Conservation (phyloP, 2,113 vertebrate genomes). For the Stegostoma tigrinum region DNA sequence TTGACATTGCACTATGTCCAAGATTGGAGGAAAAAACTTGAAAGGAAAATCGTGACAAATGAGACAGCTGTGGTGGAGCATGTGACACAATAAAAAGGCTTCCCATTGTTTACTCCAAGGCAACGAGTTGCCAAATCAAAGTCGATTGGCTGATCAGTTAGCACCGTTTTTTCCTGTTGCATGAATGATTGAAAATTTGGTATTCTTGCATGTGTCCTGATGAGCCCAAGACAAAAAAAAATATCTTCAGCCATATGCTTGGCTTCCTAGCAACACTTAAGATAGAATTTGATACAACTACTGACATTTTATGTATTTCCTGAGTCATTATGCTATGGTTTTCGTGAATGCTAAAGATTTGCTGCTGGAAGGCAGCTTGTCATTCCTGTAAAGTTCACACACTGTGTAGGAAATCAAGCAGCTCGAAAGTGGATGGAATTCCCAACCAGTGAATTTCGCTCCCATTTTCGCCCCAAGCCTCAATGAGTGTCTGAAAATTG, state of each 20-base stretch:
- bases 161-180: not conserved
- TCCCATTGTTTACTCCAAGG: not conserved
- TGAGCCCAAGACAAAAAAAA: not conserved
- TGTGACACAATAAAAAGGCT: not conserved
- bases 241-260: not conserved
- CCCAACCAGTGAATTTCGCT: not conserved
- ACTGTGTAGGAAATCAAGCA: not conserved
- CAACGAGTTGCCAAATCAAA: not conserved
- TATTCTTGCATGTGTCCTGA: not conserved
- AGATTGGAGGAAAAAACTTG: not conserved
- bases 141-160: not conserved
- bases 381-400: not conserved
- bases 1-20: not conserved
- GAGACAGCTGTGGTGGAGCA: too few relatives aligned
- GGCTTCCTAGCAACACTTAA: not conserved
- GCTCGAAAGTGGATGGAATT: not conserved
- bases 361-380: not conserved
- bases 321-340: not conserved
- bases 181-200: not conserved
- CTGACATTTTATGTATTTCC: not conserved
- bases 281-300: not conserved
- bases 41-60: not conserved
- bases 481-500: not conserved
- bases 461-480: not conserved
- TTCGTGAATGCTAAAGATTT: not conserved